A percentile compares a stretch with the other conserved stretches of the same genome.
phyloP scores from a whole-genome alignment of 1,140 invertebrate genomes.

The Bombus confusus region DNA sequence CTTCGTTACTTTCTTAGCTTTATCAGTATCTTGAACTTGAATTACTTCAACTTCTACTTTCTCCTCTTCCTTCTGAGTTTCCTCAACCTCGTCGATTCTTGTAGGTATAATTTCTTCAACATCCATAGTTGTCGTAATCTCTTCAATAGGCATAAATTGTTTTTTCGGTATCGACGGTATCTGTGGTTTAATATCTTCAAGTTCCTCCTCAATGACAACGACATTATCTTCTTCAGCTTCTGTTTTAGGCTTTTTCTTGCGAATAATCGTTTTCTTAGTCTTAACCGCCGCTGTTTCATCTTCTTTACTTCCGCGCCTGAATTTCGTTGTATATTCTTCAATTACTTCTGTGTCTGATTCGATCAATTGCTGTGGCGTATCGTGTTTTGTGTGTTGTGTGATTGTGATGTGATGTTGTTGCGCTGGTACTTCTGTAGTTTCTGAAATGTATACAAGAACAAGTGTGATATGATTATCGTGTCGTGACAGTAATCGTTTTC shows the following conservation, averaged over 20 bases:
- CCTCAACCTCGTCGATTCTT: constrained; percentile 62
- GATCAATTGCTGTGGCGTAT: constrained; percentile 69
- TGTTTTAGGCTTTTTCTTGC: constrained; percentile 67
- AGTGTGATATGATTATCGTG: constrained; percentile 69
- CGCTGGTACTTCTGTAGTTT: constrained; percentile 80
- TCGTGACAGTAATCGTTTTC: constrained; percentile 50
- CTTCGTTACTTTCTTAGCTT: constrained; percentile 61
- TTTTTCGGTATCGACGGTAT: constrained; percentile 76
- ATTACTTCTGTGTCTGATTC: constrained; percentile 79
- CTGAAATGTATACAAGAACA: constrained; percentile 80
- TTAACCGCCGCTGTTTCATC: constrained; percentile 78
- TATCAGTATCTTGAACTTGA: constrained; percentile 15
- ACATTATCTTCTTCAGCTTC: constrained; percentile 68
- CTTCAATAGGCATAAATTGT: constrained; percentile 79
- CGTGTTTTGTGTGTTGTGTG: constrained; percentile 82
- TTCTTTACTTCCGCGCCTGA: constrained; percentile 78
- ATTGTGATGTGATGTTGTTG: constrained; percentile 79
- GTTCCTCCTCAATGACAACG: constrained; percentile 80
- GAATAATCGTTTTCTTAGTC: constrained; percentile 78
- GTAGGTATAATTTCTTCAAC: constrained; percentile 61
- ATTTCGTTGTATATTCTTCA: constrained; percentile 80
- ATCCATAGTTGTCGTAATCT: constrained; percentile 67
- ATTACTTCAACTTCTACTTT: constrained; percentile 27
- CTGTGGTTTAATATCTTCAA: constrained; percentile 73
- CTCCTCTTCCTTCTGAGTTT: constrained; percentile 66